A percentile compares a stretch with the other conserved stretches of the same genome.
phyloP scores from a whole-genome alignment of 2,797 vertebrate species.

The Sarcophilus harrisii region DNA sequence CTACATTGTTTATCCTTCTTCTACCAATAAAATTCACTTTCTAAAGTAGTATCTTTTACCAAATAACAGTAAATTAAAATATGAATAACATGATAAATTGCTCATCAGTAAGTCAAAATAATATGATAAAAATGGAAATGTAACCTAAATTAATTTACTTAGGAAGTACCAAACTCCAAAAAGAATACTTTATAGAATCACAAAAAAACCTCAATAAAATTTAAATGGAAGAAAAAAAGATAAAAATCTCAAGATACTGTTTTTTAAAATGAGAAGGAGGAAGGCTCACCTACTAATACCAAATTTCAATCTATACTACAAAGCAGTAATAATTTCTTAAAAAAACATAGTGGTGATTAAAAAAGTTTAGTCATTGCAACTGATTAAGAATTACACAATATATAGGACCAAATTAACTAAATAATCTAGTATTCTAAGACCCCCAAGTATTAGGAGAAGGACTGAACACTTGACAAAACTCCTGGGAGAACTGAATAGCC shows the following conservation, averaged over 20 bases:
- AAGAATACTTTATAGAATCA: neutral
- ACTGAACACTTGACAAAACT: neutral
- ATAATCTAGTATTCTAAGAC: neutral
- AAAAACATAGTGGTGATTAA: neutral
- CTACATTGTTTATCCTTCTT: neutral
- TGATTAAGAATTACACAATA: neutral
- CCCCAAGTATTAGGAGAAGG: neutral
- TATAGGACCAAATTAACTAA: neutral
- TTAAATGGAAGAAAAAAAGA: neutral
- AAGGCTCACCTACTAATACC: neutral
- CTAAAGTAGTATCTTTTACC: neutral
- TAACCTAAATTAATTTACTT: neutral
- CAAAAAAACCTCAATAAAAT: neutral
- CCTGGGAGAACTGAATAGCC: neutral
- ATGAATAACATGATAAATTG: neutral
- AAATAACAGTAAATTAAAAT: neutral
- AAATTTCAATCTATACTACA: neutral
- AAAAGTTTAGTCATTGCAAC: neutral
- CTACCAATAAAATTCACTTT: conserved; percentile 30
- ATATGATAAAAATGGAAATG: neutral
- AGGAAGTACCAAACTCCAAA: neutral
- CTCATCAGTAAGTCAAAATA: neutral
- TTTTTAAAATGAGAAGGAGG: neutral
- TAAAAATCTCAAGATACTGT: neutral
- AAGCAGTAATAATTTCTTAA: neutral